Evolutionary conservation across 2,888 invertebrate genomes (phyloP).

Genomic region (Leptura quadrifasciata): DNA sequence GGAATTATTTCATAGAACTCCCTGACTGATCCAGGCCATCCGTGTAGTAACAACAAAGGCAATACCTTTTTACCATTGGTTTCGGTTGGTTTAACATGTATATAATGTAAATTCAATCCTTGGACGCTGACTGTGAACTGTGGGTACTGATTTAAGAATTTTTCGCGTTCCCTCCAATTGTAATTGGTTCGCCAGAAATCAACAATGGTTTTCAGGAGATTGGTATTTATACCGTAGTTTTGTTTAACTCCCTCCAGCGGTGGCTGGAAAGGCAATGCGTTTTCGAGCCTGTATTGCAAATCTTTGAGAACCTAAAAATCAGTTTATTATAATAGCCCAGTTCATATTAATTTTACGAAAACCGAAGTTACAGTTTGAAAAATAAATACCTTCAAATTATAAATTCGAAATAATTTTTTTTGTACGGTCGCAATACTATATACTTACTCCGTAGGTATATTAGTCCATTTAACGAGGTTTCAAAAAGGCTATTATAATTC

Average conservation of each 20-base stretch:
- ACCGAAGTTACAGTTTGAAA: too few relatives aligned
- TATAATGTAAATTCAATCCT: neutral
- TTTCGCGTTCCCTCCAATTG: neutral
- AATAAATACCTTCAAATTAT: too few relatives aligned
- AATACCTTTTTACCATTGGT: neutral
- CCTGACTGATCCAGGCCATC: neutral
- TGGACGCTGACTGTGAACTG: constrained; percentile 4
- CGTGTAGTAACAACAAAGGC: neutral
- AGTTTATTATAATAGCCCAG: too few relatives aligned
- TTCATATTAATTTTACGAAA: too few relatives aligned
- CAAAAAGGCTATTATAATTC: too few relatives aligned
- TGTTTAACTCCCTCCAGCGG: neutral
- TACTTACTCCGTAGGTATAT: too few relatives aligned
- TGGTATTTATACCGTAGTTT: neutral
- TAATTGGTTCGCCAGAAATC: neutral
- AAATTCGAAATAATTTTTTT: too few relatives aligned
- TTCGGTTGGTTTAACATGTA: neutral
- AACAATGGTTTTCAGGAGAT: neutral
- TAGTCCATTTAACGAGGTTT: too few relatives aligned
- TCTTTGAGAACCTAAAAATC: neutral
- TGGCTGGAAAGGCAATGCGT: neutral
- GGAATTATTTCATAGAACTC: neutral
- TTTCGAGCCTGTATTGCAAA: neutral
- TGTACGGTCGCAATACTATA: too few relatives aligned
- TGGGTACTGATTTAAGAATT: neutral